These are phyloP conservation scores for Channa maculata DNA, from an alignment of 2,113 vertebrate genomes.

Conservation along the genomic window DNA sequence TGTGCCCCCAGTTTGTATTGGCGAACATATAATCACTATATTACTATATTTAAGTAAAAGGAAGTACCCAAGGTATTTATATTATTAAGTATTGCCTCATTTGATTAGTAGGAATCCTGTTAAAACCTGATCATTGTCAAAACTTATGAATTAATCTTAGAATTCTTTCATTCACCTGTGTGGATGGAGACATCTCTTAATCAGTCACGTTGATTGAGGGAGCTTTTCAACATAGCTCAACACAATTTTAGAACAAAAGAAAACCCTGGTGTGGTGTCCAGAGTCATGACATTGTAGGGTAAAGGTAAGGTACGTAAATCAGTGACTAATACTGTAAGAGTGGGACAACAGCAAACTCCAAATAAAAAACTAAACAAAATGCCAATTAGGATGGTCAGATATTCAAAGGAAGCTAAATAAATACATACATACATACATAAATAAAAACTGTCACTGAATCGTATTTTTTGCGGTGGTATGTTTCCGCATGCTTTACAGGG, in stretches of 20 bases:
- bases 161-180: too few relatives aligned
- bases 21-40: not conserved
- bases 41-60: too few relatives aligned
- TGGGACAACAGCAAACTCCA: not conserved
- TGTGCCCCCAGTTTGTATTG: constrained; percentile 45
- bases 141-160: not conserved
- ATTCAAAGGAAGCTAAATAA: not conserved
- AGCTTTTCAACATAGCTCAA: not conserved
- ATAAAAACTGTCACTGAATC: not conserved
- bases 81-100: not conserved
- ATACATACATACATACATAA: not conserved
- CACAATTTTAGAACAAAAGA: not conserved
- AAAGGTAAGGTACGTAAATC: not conserved
- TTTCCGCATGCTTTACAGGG: too few relatives aligned
- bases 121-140: not conserved
- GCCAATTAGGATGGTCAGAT: not conserved
- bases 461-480: too few relatives aligned
- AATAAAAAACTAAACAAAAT: not conserved
- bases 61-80: too few relatives aligned
- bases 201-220: too few relatives aligned
- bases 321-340: not conserved
- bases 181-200: too few relatives aligned
- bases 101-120: not conserved
- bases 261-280: constrained; percentile 1
- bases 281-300: not conserved